Evolutionary conservation across 2,113 vertebrate genomes (phyloP).

Genomic region (Sporophila hypoxantha): DNA sequence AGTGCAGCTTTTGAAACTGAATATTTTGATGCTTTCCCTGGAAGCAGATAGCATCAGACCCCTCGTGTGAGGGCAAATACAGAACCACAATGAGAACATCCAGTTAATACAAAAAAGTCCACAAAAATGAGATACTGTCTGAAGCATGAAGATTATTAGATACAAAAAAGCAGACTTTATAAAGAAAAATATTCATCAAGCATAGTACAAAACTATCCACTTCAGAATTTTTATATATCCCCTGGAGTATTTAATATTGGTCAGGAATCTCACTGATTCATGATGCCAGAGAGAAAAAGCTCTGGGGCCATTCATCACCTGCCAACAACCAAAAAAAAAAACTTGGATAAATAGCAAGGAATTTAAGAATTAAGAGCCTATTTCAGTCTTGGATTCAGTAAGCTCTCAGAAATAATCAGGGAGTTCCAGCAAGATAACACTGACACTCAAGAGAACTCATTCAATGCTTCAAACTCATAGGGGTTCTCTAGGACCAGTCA

Average conservation of each 20-base stretch:
- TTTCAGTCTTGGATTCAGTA: background rate
- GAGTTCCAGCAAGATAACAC: background rate
- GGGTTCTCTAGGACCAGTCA: background rate
- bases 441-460: background rate
- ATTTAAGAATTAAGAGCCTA: background rate
- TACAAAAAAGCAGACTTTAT: background rate
- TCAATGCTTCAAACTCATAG: background rate
- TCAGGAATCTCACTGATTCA: background rate
- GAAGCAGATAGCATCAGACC: conserved; percentile 1
- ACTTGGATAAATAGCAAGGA: background rate
- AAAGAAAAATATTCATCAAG: background rate
- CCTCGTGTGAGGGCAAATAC: conserved; percentile 7
- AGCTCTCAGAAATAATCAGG: background rate
- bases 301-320: background rate
- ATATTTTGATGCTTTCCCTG: background rate
- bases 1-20: background rate
- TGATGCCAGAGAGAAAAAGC: background rate
- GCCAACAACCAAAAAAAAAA: background rate
- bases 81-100: conserved; percentile 4
- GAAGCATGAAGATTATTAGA: background rate
- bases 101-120: background rate
- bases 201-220: background rate
- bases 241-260: background rate
- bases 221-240: background rate
- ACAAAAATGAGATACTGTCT: background rate